Base-by-base conservation (phyloP, 2,113 vertebrate species). In the Epinephelus lanceolatus region DNA sequence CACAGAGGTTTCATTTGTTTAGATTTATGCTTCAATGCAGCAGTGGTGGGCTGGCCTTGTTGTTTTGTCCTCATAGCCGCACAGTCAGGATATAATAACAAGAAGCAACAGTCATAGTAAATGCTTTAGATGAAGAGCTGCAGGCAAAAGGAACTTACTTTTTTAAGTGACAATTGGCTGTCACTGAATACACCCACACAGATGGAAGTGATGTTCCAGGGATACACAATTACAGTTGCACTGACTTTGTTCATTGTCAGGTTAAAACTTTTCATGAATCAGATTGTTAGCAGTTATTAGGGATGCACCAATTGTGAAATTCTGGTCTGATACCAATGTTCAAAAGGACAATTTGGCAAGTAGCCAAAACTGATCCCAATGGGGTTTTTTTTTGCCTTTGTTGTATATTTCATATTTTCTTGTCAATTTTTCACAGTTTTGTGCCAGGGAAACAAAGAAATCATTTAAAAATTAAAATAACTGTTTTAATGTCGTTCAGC, bases 41-140 rank as follows among this genome's bases (percentile, higher is more conserved):
- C 74, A 87, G 66, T 88, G 86, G 81, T 81, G 65, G 81, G 71
- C 62, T 62, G 65, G 21, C 45, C 45, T 23, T 12, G 18, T 65
- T 40, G 19, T 68, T 78, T 52, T 66, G 11, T 6, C 17, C n/a
- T 75, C 45, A 73, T 40, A 14, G 53, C 57, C 62, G 14, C 67
- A 59, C 55, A 77, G 40, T 37, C n/a, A 27, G 67, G 49, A 52
- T 52, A 53, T 53, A 4, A 53, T 15, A 27, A 14, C 33, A 61
- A 76, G 18, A 33, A 47, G 6, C 19, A 76, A 63, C 4, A 23
- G 17, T 30, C 42, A 42, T 5, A 8, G 21, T 73, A 23, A 25
- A 60, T 5, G 18, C 51, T 6, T 14, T 5, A 65, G 17, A 49
- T 33, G 19, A 67, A 59, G 23, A 73, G 11, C 27, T 52, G 37